Conservation (phyloP, 2,113 vertebrate species). For the Salvelinus fontinalis region DNA sequence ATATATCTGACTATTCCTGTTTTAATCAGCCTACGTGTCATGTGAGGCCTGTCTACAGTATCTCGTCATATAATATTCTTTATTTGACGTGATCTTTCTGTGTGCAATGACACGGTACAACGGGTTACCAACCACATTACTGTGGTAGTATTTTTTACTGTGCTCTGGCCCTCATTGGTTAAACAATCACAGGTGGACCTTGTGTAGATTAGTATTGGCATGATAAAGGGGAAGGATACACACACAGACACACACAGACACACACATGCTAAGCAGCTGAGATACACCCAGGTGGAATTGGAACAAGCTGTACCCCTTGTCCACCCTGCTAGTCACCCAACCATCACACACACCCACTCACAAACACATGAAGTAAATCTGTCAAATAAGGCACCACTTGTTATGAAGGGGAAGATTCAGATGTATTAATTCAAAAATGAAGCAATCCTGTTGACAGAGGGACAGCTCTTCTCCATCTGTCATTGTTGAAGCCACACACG, state of each 20-base stretch:
- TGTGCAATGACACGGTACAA: background rate
- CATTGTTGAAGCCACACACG: constrained; percentile 92
- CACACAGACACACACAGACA: constrained; percentile 6
- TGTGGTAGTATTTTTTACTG: background rate
- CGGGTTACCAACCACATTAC: background rate
- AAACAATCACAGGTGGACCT: constrained; percentile 17
- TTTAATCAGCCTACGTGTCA: background rate
- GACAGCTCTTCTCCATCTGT: constrained; percentile 99
- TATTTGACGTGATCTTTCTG: background rate
- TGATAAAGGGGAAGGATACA: background rate
- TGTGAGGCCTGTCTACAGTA: background rate
- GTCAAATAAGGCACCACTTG: constrained; percentile 89
- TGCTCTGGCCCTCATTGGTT: background rate
- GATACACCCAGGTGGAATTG: constrained; percentile 83
- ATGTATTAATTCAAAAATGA: constrained; percentile 99
- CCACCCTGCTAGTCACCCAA: constrained; percentile 75
- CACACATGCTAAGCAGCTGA: constrained; percentile 47
- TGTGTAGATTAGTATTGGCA: background rate
- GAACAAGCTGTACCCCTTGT: constrained; percentile 85
- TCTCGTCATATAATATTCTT: background rate
- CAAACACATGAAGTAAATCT: constrained; percentile 86
- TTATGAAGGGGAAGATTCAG: constrained; percentile 96
- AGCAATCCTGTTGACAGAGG: constrained; percentile 93
- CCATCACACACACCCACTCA: constrained; percentile 83
- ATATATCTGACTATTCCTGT: background rate